Base-by-base conservation (phyloP, 1,140 invertebrate species). In the Cardiocondyla obscurior region DNA sequence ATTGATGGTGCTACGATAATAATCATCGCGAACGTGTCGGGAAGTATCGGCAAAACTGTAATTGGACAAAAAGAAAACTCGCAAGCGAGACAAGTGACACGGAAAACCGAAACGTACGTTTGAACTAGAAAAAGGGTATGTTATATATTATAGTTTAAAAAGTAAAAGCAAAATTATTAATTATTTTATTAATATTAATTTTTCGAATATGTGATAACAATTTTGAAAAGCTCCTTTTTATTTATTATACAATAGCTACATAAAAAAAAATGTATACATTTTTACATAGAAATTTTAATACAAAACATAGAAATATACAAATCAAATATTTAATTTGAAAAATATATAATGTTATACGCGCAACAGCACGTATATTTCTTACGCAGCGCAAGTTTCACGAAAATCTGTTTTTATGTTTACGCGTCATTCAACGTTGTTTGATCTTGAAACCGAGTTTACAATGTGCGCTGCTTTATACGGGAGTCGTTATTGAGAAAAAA, bases 31-130 rank as follows among this genome's bases (percentile, higher is more conserved):
- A 70, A 70, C 65, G 51, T 70, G 65, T 57, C 64, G 76, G 14
- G 3, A 81, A 70, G 76, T 69, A 81, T 81, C 64, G 76, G 76
- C 62, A 70, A 70, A 81, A 81, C 46, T 69, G 14, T 81, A 81
- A 81, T 81, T 81, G 76, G 76, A 42, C 76, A 81, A 81, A 81
- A 81, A 81, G 76, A 70, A 70, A 25, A 49, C 28, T 28, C 12
- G 49, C 33, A 39, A 58, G 6, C 22, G 64, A 81, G 64, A 70
- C 46, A 70, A 55, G 49, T 28, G 49, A 25, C 49, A 55, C 74
- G 55, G 76, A 69, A 70, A 81, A 81, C 44, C 49, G 76, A 81
- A 82, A 74, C 58, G 19, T 44, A 16, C 44, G 42, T 58, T 67
- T 67, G 14, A 39, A 58, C 19, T 42, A 33, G 55, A 25, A 19